phyloP scores from a whole-genome alignment of 2,113 vertebrate species.

The Tylochromis polylepis region DNA sequence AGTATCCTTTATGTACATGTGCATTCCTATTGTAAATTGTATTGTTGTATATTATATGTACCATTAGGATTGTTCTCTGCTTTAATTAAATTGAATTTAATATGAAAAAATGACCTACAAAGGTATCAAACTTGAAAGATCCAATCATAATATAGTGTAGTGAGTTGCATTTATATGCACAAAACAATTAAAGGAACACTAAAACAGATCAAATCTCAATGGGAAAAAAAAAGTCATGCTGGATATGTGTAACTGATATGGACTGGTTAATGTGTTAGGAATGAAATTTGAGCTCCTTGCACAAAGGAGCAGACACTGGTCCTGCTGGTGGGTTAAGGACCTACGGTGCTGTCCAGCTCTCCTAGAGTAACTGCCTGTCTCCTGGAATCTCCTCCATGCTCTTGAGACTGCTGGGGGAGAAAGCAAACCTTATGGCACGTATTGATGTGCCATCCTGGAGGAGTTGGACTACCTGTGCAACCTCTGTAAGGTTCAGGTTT shows the following conservation, averaged over 20 bases:
- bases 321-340: not conserved
- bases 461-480: not conserved
- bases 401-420: not conserved
- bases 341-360: not conserved
- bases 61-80: not conserved
- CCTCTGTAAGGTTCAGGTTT: not conserved
- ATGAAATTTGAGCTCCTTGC: not conserved
- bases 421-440: not conserved
- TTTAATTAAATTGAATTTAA: not conserved
- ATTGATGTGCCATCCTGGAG: not conserved
- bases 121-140: not conserved
- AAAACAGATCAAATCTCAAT: not conserved
- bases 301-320: not conserved
- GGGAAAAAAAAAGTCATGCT: not conserved
- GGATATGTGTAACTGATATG: not conserved
- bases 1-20: constrained; percentile 86
- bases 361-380: not conserved
- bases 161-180: not conserved
- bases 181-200: not conserved
- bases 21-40: not conserved
- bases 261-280: not conserved
- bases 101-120: not conserved
- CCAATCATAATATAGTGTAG: not conserved
- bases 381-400: not conserved
- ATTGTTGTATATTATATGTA: not conserved